Base-by-base conservation (phyloP, 2,113 vertebrate genomes). In the Eubucco bourcierii region DNA sequence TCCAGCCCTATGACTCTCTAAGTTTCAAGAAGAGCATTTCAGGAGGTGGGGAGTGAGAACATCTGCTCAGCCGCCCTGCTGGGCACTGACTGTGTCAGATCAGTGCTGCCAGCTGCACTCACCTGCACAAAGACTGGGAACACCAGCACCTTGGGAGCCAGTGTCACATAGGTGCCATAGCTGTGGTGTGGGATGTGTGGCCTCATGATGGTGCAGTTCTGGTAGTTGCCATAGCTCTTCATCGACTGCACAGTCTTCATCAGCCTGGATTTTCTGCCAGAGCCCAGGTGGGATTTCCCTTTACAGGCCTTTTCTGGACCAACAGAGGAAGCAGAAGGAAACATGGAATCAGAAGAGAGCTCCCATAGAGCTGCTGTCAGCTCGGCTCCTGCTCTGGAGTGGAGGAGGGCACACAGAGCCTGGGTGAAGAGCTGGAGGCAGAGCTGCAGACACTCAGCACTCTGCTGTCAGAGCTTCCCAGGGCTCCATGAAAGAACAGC, bases 81-180 rank as follows among this genome's bases (percentile, higher is more conserved):
- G 10, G 60, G 68, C 68, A 33, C 59, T 3, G 44, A 2, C 3
- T 5, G 25, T 15, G 2, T 1, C 4, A 34, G 46, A n/a, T 18
- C 63, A 7, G 0, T 8, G 0, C 10, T 28, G 2, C 21, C 46
- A 7, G 28, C n/a, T 8, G 18, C 5, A 2, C 97, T 97, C 72
- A 99, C 99, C 98, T 99, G 99, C 56, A 99, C 99, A 25, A 99
- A 99, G 84, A 99, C 97, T 1, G 99, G 99, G 96, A 99, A 99
- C 79, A 99, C 99, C 67, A 99, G 98, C 87, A 99, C 98, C 64
- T 99, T 99, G 85, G 99, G 99, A 7, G 98, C 98, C 96, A 98
- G 97, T 8, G 98, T 98, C 73, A 99, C 98, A 0, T 99, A 99
- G 28, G 98, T 98, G 95, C 99, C 98, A 0, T 99, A 99, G 95